Evolutionary conservation across 2,113 vertebrate species (phyloP).

Genomic region (Meriones unguiculatus): DNA sequence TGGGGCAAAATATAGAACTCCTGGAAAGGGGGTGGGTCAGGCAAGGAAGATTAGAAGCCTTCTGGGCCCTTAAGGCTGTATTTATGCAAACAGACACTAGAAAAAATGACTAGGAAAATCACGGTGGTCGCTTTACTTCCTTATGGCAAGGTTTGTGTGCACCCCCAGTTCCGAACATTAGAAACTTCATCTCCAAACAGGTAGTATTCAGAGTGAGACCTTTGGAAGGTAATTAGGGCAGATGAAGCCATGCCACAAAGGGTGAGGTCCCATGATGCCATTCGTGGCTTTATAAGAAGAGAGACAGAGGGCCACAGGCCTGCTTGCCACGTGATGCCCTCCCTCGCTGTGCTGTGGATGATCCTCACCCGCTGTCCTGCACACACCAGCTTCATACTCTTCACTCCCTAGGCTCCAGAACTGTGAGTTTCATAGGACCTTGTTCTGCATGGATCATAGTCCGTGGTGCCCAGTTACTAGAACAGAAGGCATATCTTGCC

Average conservation of each 20-base stretch:
- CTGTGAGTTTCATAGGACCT: neutral
- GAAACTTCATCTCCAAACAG: neutral
- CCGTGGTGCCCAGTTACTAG: neutral
- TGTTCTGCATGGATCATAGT: neutral
- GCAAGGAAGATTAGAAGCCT: neutral
- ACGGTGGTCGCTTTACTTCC: neutral
- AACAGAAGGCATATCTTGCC: neutral
- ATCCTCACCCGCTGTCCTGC: neutral
- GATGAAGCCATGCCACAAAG: neutral
- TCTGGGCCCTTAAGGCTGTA: neutral
- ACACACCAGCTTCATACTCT: neutral
- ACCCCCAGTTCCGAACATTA: neutral
- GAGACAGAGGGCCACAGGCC: neutral
- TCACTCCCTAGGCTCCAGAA: neutral
- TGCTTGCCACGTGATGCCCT: rapidly evolving
- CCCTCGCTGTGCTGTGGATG: neutral
- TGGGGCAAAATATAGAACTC: neutral
- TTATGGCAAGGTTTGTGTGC: neutral
- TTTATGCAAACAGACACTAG: neutral
- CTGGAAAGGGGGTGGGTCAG: neutral
- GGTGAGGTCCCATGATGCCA: too few relatives aligned
- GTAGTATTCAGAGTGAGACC: neutral
- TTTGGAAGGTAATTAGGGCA: neutral
- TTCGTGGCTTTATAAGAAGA: neutral
- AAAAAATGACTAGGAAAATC: rapidly evolving